Evolutionary conservation across 1,140 invertebrate genomes (phyloP).

Genomic region (Mamestra configurata): DNA sequence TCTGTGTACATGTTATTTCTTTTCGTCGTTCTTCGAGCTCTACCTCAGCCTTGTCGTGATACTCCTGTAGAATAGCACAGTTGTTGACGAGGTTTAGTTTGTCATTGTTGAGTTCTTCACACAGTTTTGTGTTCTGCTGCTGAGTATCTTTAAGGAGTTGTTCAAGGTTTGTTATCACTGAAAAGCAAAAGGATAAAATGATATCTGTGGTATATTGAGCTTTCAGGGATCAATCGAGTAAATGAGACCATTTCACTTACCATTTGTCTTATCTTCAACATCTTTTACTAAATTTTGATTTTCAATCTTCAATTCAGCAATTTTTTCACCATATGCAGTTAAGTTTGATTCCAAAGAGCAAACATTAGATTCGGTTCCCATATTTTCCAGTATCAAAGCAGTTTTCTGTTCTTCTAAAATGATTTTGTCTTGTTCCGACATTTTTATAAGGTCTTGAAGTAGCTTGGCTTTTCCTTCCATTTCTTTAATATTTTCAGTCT

Average conservation of each 20-base stretch:
- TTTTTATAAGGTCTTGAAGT: conserved; percentile 53
- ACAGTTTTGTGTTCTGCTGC: conserved; percentile 53
- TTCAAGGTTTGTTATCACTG: conserved; percentile 66
- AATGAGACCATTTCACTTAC: conserved; percentile 51
- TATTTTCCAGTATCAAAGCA: conserved; percentile 46
- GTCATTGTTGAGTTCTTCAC: conserved; percentile 58
- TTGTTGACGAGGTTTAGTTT: conserved; percentile 64
- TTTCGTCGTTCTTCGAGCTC: conserved; percentile 65
- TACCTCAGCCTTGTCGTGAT: conserved; percentile 63
- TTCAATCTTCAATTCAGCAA: conserved; percentile 53
- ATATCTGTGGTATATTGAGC: no score
- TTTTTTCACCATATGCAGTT: conserved; percentile 31
- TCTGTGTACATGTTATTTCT: conserved; percentile 61
- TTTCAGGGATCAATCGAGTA: no score
- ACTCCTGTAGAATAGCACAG: conserved; percentile 66
- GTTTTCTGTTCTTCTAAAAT: conserved; percentile 56
- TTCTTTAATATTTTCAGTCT: conserved; percentile 51
- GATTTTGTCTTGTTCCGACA: conserved; percentile 54
- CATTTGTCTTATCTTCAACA: conserved; percentile 64
- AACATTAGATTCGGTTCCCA: conserved; percentile 25
- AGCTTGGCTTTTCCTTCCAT: conserved; percentile 57
- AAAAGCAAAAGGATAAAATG: conserved; percentile 40
- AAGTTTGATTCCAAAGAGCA: conserved; percentile 48
- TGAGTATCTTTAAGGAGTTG: conserved; percentile 53
- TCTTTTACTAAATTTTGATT: conserved; percentile 57